A percentile compares a stretch with the other conserved stretches of the same genome.
Evolutionary conservation across 2,113 vertebrate genomes (phyloP).

Genomic region (Rhodinocichla rosea): DNA sequence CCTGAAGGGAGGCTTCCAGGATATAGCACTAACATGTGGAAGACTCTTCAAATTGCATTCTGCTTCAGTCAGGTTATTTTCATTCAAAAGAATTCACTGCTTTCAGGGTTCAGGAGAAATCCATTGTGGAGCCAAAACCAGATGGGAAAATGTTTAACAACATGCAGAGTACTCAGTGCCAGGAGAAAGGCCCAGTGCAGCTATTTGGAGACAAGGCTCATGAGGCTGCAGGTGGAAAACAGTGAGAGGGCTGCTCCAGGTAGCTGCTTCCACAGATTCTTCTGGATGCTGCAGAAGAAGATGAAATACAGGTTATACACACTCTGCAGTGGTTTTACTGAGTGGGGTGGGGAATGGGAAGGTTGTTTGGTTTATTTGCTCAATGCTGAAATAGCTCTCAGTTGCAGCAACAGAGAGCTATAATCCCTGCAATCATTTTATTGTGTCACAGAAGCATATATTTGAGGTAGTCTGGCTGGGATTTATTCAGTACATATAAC

Average conservation of each 20-base stretch:
- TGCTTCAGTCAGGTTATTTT: neutral
- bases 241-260: neutral
- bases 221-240: neutral
- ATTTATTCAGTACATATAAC: neutral
- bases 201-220: neutral
- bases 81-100: neutral
- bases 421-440: slow-evolving; percentile 5
- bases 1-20: neutral
- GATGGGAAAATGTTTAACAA: neutral
- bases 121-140: neutral
- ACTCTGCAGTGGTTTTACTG: neutral
- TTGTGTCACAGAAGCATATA: neutral
- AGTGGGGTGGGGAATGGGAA: neutral
- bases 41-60: neutral
- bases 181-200: neutral
- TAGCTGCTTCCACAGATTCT: neutral
- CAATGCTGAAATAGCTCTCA: neutral
- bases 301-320: neutral
- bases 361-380: neutral
- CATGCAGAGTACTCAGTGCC: neutral
- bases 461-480: neutral
- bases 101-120: neutral
- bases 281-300: slow-evolving; percentile 36
- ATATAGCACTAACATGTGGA: neutral
- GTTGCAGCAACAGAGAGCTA: neutral